Percentiles rank a stretch among this genome's conserved stretches.
phyloP scores from a whole-genome alignment of 2,113 vertebrate genomes.

The Dipodomys merriami region DNA sequence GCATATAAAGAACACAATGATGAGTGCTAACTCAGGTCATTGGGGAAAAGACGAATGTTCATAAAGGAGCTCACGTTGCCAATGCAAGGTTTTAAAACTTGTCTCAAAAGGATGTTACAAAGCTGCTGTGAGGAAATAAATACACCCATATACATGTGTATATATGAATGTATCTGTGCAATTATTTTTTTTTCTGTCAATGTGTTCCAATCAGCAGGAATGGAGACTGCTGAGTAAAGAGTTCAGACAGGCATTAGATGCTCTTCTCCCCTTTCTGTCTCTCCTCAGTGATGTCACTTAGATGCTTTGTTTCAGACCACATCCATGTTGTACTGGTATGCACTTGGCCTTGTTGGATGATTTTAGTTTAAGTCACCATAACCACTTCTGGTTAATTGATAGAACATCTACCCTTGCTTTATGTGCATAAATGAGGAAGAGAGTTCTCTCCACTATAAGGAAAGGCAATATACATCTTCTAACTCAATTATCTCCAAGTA shows the following conservation, averaged over 20 bases:
- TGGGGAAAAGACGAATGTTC: slow-evolving; percentile 40
- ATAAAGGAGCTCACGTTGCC: slow-evolving; percentile 31
- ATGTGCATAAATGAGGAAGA: background rate
- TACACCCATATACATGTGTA: background rate
- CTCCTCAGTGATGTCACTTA: background rate
- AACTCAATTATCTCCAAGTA: background rate
- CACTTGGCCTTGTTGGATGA: background rate
- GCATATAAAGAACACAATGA: slow-evolving; percentile 16
- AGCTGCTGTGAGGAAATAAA: slow-evolving; percentile 49
- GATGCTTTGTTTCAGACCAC: background rate
- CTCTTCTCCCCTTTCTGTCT: background rate
- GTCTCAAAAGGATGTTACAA: slow-evolving; percentile 37
- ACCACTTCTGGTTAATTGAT: background rate
- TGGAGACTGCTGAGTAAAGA: slow-evolving; percentile 3
- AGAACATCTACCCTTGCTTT: background rate
- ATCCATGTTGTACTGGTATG: background rate
- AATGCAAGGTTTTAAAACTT: slow-evolving; percentile 42
- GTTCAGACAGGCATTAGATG: background rate
- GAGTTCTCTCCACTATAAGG: background rate
- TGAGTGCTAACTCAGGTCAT: slow-evolving; percentile 61
- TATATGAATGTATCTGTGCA: background rate
- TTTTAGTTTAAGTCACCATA: background rate
- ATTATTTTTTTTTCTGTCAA: background rate
- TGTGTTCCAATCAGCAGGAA: slow-evolving; percentile 15
- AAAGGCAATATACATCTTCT: background rate